Percentiles rank a stretch among this genome's conserved stretches.
phyloP scores from a whole-genome alignment of 2,888 invertebrate species.

The Nomada hirtipes region DNA sequence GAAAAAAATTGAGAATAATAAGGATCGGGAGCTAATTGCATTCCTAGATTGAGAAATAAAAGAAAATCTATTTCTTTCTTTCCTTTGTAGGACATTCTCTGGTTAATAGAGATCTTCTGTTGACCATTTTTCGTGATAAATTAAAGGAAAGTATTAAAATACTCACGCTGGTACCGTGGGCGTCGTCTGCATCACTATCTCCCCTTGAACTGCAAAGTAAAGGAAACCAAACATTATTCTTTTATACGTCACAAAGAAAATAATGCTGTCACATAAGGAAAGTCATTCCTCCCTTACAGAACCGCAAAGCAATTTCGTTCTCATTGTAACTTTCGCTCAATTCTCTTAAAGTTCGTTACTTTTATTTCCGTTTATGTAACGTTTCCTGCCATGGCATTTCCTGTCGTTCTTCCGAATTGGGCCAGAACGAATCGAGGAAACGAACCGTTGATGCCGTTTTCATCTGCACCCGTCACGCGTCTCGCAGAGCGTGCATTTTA shows the following conservation, averaged over 20 bases:
- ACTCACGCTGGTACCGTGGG: conserved; percentile 83
- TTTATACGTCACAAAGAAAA: background rate
- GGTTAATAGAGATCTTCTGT: background rate
- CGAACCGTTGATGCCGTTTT: conserved; percentile 72
- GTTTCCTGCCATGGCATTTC: conserved; percentile 41
- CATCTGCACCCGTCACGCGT: conserved; percentile 69
- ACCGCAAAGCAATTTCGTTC: conserved; percentile 1
- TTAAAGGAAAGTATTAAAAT: background rate
- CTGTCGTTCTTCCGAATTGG: conserved; percentile 66
- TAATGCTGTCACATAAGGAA: background rate
- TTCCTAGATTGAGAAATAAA: background rate
- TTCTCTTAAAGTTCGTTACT: conserved; percentile 16
- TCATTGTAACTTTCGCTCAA: conserved; percentile 19
- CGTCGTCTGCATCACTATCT: conserved; percentile 86
- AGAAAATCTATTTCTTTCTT: background rate
- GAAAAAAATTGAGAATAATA: too few species aligned
- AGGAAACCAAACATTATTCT: conserved; percentile 58
- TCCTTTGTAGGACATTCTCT: too few species aligned
- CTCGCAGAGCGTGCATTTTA: conserved; percentile 53
- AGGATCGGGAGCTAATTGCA: background rate
- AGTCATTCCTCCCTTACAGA: background rate
- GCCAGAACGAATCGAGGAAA: conserved; percentile 73
- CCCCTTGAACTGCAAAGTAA: conserved; percentile 88
- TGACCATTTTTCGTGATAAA: too few species aligned
- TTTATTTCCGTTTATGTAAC: conserved; percentile 14